phyloP scores from a whole-genome alignment of 2,797 vertebrate species.

The Acridotheres tristis region DNA sequence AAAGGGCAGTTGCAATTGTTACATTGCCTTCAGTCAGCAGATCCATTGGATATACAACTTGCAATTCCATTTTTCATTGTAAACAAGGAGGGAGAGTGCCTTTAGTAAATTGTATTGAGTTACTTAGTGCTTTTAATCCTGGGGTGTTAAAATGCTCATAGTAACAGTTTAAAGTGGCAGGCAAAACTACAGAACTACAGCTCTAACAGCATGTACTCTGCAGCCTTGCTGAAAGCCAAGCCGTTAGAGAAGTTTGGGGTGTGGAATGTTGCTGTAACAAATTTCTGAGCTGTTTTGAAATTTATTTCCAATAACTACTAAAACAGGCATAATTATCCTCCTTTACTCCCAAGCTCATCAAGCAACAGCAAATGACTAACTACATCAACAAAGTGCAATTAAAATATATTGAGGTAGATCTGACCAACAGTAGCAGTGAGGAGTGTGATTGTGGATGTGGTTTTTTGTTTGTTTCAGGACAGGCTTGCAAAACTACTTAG shows the following conservation, averaged over 20 bases:
- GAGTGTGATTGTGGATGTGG: background rate
- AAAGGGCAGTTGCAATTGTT: conserved; percentile 23
- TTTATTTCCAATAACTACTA: background rate
- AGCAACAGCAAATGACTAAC: background rate
- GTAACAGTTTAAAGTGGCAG: background rate
- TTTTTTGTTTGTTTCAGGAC: background rate
- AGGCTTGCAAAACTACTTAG: background rate
- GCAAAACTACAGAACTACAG: background rate
- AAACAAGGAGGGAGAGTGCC: background rate
- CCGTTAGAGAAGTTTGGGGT: background rate
- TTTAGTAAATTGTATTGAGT: background rate
- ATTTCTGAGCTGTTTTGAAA: background rate
- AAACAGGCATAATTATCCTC: background rate
- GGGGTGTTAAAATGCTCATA: background rate
- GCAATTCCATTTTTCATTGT: background rate
- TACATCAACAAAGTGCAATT: background rate
- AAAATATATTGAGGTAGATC: background rate
- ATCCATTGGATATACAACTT: background rate
- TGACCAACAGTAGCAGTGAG: background rate
- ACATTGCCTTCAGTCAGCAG: background rate
- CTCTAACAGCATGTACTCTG: background rate
- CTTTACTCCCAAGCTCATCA: background rate
- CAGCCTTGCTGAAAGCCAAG: background rate
- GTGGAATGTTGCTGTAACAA: background rate
- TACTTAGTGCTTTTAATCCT: background rate